Base-by-base conservation (phyloP, 2,888 invertebrate species). In the Bruchidius siliquastri region DNA sequence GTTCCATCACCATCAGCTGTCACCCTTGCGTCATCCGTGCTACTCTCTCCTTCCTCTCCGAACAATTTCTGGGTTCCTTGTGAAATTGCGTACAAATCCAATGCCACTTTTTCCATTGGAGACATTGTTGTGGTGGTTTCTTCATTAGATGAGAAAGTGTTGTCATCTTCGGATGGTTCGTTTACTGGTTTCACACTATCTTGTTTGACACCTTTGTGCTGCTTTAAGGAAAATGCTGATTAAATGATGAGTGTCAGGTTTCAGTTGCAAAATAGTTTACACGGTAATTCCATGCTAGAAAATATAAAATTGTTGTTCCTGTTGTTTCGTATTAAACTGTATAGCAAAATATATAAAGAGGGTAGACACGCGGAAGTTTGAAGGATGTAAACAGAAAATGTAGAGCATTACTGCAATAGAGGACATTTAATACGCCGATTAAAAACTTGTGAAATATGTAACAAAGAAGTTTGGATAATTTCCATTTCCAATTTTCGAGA, bases 81-180 rank as follows among this genome's bases (percentile, higher is more conserved):
- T 71, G 94, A 88, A 80, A 94, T 93, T 0, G 95, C 95, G 82
- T 95, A 95, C 70, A 95, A 87, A 81, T 95, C 95, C 20, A 94
- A 87, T 18, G 95, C 95, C 0, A 93, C 93, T 87, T 95, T 79
- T 82, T 94, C 93, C 92, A 93, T 94, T 0, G 90, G 89, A 0
- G 91, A 90, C 85, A 91, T 90, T 13, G 90, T 90, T 0, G 92
- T 92, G 49, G 92, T 91, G 30, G 92, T 91, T 2, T 87, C 87
- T 4, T 84, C 85, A 0, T 82, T 80, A 0, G 82, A 75, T 2
- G 80, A 81, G 2, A 80, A 79, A 20, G 83, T 83, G 30, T 75
- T 75, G 20, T 81, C 81, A 73, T 84, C 84, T 4, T 85, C 85
- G 0, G 85, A 85, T 20, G 73, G 81, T 49, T 84, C 84, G 21